Evolutionary conservation across 2,888 invertebrate species (phyloP).

Genomic region (Coleophora deauratella): DNA sequence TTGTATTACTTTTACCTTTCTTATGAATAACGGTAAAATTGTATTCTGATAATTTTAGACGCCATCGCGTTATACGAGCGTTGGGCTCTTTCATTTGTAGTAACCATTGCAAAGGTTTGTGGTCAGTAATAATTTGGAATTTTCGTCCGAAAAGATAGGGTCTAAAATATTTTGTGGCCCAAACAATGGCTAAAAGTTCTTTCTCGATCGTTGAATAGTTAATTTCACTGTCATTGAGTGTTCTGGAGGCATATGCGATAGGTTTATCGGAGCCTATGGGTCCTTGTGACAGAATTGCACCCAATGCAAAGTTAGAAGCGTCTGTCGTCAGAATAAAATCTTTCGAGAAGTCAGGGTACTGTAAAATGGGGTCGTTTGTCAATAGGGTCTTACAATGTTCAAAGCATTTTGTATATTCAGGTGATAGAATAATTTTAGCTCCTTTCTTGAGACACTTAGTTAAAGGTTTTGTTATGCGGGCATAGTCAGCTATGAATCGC

Average conservation of each 20-base stretch:
- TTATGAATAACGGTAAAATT: too few relatives aligned
- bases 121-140: conserved; percentile 16
- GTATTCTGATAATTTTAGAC: too few relatives aligned
- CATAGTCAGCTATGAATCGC: conserved; percentile 10
- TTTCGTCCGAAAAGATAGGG: conserved; percentile 15
- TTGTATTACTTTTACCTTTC: too few relatives aligned
- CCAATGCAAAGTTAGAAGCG: conserved; percentile 21
- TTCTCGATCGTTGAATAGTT: conserved; percentile 5
- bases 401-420: too few relatives aligned
- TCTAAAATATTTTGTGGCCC: too few relatives aligned
- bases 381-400: too few relatives aligned
- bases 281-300: conserved; percentile 19
- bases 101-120: conserved; percentile 13
- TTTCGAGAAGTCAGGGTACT: neutral
- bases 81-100: conserved; percentile 14
- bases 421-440: too few relatives aligned
- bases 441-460: conserved; percentile 8
- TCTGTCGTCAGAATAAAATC: conserved; percentile 22
- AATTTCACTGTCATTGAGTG: too few relatives aligned
- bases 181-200: conserved; percentile 5
- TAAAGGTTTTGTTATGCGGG: conserved; percentile 8
- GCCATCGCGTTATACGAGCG: too few relatives aligned
- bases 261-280: conserved; percentile 19
- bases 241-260: conserved; percentile 3
- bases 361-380: too few relatives aligned